Percentiles rank a stretch among this genome's conserved stretches.
Evolutionary conservation across 2,113 vertebrate genomes (phyloP).

Genomic region (Brevimyrus niger): DNA sequence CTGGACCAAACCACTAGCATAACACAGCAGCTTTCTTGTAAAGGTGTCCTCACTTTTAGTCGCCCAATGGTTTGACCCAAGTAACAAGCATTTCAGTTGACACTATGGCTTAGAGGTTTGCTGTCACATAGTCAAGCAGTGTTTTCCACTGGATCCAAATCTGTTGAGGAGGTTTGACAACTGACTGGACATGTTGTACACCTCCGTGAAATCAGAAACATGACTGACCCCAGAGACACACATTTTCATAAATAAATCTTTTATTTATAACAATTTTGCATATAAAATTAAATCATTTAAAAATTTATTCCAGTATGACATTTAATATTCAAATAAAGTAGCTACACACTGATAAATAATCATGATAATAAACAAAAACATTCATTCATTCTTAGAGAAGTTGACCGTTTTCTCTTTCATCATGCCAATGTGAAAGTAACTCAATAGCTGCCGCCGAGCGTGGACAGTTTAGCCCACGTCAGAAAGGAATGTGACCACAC

Average conservation of each 20-base stretch:
- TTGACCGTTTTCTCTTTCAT: slow-evolving; percentile 69
- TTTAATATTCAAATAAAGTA: slow-evolving; percentile 78
- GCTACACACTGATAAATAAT: slow-evolving; percentile 99
- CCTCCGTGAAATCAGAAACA: not conserved
- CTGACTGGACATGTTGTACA: not conserved
- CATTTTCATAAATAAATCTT: slow-evolving; percentile 97
- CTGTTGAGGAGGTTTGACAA: not conserved
- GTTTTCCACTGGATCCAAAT: not conserved
- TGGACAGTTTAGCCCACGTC: slow-evolving; percentile 74
- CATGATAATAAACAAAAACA: slow-evolving; percentile 66
- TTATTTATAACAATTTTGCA: slow-evolving; percentile 74
- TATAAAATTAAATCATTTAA: slow-evolving; percentile 99
- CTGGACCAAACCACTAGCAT: slow-evolving; percentile 44
- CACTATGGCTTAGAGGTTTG: not conserved
- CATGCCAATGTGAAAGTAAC: slow-evolving; percentile 56
- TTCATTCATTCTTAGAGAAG: slow-evolving; percentile 81
- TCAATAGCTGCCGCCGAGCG: slow-evolving; percentile 86
- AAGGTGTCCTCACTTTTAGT: not conserved
- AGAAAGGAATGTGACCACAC: slow-evolving; percentile 70
- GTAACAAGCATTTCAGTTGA: not conserved
- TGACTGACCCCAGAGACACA: slow-evolving; percentile 27
- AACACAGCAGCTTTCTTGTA: not conserved
- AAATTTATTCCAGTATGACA: slow-evolving; percentile 99
- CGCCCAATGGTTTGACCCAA: not conserved
- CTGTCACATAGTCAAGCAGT: not conserved